These are phyloP conservation scores for Lasioglossum albipes DNA, from an alignment of 1,140 invertebrate species.

Conservation along the genomic window DNA sequence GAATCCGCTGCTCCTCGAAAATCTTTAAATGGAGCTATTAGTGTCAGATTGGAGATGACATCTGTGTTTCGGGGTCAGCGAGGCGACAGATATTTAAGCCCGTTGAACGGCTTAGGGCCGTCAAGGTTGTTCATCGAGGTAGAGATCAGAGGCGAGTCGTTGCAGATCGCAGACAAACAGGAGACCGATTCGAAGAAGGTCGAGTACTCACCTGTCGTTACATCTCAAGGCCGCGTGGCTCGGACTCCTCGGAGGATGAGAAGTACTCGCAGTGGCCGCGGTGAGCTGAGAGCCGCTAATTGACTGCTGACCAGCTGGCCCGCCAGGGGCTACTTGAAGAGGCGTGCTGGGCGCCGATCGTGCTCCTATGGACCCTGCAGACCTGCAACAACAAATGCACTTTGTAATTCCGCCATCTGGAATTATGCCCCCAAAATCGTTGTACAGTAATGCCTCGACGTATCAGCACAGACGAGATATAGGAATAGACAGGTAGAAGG, in stretches of 20 bases:
- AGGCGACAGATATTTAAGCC: not conserved
- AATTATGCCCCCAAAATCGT: too few relatives aligned
- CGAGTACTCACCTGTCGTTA: slow-evolving; percentile 71
- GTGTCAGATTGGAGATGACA: not conserved
- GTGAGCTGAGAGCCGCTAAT: slow-evolving; percentile 68
- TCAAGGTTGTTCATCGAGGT: not conserved
- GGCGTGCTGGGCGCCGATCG: slow-evolving; percentile 76
- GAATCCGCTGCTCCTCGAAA: not conserved
- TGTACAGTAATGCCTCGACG: too few relatives aligned
- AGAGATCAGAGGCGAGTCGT: not conserved
- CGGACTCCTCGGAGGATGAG: slow-evolving; percentile 72
- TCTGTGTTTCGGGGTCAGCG: not conserved
- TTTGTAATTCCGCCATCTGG: too few relatives aligned
- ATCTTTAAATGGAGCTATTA: not conserved
- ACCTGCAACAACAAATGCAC: slow-evolving; percentile 58
- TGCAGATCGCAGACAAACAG: not conserved
- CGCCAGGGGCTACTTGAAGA: slow-evolving; percentile 69
- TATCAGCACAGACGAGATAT: too few relatives aligned
- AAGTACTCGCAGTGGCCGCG: slow-evolving; percentile 62
- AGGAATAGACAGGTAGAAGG: too few relatives aligned
- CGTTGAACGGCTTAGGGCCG: not conserved
- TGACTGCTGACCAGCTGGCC: slow-evolving; percentile 64
- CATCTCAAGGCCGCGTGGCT: slow-evolving; percentile 72
- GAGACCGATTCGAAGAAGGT: not conserved
- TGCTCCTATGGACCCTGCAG: slow-evolving; percentile 77